These are phyloP conservation scores for Diarsia mendica DNA, from an alignment of 2,888 invertebrate species.

Conservation along the genomic window DNA sequence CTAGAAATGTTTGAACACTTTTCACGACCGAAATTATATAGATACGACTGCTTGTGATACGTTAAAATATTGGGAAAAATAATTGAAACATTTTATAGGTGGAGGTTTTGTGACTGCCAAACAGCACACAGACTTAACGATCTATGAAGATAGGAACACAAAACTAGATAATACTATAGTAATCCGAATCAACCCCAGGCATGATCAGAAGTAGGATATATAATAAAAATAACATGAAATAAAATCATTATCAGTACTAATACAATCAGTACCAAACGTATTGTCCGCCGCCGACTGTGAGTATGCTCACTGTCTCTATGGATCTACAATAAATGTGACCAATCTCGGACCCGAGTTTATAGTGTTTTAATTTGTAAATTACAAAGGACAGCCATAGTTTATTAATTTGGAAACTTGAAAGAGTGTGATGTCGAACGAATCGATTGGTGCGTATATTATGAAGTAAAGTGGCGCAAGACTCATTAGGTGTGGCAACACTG, in stretches of 20 bases:
- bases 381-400: too few species aligned
- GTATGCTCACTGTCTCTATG: too few species aligned
- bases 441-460: slow-evolving; percentile 45
- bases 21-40: slow-evolving; percentile 8
- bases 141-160: neutral
- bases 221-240: neutral
- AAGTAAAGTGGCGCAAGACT: slow-evolving; percentile 51
- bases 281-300: too few species aligned
- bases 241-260: too few species aligned
- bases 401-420: slow-evolving; percentile 53
- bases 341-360: slow-evolving; percentile 27
- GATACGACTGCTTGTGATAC: neutral
- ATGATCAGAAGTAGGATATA: neutral
- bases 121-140: too few species aligned
- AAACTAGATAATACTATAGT: neutral
- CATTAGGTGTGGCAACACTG: slow-evolving; percentile 51
- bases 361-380: slow-evolving; percentile 43
- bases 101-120: neutral
- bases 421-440: slow-evolving; percentile 45
- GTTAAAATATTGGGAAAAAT: neutral
- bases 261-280: too few species aligned
- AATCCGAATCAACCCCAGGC: neutral
- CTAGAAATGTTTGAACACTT: slow-evolving; percentile 15
- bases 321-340: too few species aligned
- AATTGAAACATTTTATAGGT: neutral